Evolutionary conservation across 2,888 invertebrate genomes (phyloP).

Genomic region (Himalopsyche tibetana): DNA sequence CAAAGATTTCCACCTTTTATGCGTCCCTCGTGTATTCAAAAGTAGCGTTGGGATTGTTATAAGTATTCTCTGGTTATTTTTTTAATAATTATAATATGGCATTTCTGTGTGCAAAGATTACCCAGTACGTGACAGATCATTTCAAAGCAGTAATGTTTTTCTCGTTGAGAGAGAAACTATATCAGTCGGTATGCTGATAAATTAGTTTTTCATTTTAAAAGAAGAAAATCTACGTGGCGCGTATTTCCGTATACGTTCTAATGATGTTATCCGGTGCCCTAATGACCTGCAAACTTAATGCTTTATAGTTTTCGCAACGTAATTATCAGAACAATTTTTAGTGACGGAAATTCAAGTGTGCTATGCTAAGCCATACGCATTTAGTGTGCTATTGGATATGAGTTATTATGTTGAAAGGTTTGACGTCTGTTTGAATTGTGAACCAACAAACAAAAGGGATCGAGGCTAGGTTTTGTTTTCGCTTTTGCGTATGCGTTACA

Average conservation of each 20-base stretch:
- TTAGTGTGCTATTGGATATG: background rate
- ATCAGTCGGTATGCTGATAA: slow-evolving; percentile 23
- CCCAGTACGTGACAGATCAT: slow-evolving; percentile 9
- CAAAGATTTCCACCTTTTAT: no score
- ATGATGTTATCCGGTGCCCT: slow-evolving; percentile 22
- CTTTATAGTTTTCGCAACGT: background rate
- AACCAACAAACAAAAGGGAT: background rate
- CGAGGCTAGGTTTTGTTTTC: background rate
- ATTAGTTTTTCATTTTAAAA: slow-evolving; percentile 36
- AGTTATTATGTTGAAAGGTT: background rate
- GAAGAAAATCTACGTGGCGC: background rate
- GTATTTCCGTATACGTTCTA: background rate
- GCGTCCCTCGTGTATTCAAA: no score
- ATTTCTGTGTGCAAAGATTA: background rate
- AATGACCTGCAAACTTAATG: slow-evolving; percentile 6
- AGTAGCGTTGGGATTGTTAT: no score
- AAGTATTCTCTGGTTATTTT: no score
- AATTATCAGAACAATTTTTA: background rate
- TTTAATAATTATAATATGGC: background rate
- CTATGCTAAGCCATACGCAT: background rate
- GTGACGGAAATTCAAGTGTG: background rate
- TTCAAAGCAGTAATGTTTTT: slow-evolving; percentile 19
- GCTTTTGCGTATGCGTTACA: background rate
- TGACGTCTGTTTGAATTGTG: background rate
- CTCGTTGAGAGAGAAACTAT: background rate